phyloP scores from a whole-genome alignment of 2,888 invertebrate species.

The Diaperis boleti region DNA sequence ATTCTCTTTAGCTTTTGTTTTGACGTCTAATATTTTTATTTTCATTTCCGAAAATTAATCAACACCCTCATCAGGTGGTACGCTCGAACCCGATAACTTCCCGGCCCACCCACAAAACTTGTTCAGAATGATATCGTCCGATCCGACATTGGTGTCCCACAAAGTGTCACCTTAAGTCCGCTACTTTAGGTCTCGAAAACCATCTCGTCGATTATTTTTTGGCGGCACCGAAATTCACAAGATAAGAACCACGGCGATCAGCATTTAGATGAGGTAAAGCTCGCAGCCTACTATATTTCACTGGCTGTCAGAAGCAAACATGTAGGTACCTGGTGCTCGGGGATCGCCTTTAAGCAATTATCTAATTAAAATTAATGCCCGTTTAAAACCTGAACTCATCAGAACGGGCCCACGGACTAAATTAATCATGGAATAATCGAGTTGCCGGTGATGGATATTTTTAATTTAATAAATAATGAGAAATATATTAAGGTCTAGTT shows the following conservation, averaged over 20 bases:
- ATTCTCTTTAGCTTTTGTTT: background rate
- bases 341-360: slow-evolving; percentile 66
- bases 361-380: slow-evolving; percentile 67
- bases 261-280: slow-evolving; percentile 55
- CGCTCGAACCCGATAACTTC: background rate
- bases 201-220: background rate
- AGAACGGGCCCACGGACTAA: slow-evolving; percentile 62
- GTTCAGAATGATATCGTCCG: background rate
- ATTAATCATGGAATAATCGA: slow-evolving; percentile 66
- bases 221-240: slow-evolving; percentile 37
- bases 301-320: slow-evolving; percentile 38
- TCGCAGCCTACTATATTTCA: slow-evolving; percentile 47
- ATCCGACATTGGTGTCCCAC: background rate
- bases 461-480: slow-evolving; percentile 67
- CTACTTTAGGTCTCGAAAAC: background rate
- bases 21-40: too few species aligned
- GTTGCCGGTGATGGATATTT: slow-evolving; percentile 64
- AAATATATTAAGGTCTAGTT: slow-evolving; percentile 64
- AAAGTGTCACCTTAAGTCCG: background rate
- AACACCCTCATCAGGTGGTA: background rate
- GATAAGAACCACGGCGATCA: slow-evolving; percentile 43
- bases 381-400: slow-evolving; percentile 66
- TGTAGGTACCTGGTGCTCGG: slow-evolving; percentile 59
- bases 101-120: slow-evolving; percentile 1
- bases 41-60: slow-evolving; percentile 1